phyloP scores from a whole-genome alignment of 2,888 invertebrate genomes.

The Drosophila nigricruria region DNA sequence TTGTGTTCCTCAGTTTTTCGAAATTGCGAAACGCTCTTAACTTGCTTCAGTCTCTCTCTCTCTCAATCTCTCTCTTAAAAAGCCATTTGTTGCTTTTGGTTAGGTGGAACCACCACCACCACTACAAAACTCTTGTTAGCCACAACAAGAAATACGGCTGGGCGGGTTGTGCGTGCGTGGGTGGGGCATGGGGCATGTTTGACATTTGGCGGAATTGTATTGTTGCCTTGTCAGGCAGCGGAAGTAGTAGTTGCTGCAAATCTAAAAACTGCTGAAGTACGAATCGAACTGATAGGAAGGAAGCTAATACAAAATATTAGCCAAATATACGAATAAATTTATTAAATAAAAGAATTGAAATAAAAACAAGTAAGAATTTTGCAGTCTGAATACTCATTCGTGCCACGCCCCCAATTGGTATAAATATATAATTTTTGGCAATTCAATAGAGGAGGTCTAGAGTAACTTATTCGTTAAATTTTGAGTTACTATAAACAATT shows the following conservation, averaged over 20 bases:
- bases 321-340: background rate
- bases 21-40: slow-evolving; percentile 38
- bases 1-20: slow-evolving; percentile 27
- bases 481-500: too few species aligned
- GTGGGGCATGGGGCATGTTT: slow-evolving; percentile 30
- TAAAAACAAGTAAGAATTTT: too few species aligned
- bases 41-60: background rate
- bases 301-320: background rate
- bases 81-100: slow-evolving; percentile 70
- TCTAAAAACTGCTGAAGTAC: slow-evolving; percentile 5
- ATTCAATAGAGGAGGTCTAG: too few species aligned
- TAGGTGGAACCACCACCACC: slow-evolving; percentile 32
- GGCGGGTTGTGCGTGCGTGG: background rate
- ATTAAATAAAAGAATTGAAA: background rate
- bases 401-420: too few species aligned
- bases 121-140: slow-evolving; percentile 9
- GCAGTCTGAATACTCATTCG: too few species aligned
- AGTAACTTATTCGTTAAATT: too few species aligned
- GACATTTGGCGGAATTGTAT: slow-evolving; percentile 52
- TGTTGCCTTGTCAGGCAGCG: slow-evolving; percentile 41
- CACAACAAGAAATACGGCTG: slow-evolving; percentile 9
- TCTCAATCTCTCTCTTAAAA: slow-evolving; percentile 11
- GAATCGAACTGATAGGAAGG: background rate
- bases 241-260: slow-evolving; percentile 14
- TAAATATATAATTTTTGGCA: too few species aligned